These are phyloP conservation scores for Gymnoscopelus braueri DNA, from an alignment of 2,797 vertebrate species.

Conservation along the genomic window DNA sequence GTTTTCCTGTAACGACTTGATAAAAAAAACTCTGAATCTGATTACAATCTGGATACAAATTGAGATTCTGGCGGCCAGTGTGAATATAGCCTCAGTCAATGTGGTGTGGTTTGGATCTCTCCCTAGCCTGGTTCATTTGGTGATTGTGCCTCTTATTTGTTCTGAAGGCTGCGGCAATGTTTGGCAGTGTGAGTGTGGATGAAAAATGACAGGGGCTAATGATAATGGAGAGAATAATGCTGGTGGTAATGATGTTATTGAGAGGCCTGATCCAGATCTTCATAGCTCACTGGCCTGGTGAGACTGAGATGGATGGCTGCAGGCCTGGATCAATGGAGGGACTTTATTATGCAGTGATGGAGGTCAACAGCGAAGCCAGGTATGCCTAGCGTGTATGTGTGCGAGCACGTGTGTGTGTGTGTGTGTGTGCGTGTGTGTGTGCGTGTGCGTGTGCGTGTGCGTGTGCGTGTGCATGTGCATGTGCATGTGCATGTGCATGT, in stretches of 20 bases:
- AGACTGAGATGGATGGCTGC: slow-evolving; percentile 74
- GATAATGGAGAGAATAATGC: slow-evolving; percentile 28
- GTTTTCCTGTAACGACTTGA: no score
- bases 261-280: slow-evolving; percentile 46
- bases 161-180: slow-evolving; percentile 7
- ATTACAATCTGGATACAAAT: no score
- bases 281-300: slow-evolving; percentile 47
- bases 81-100: no score
- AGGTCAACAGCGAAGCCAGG: slow-evolving; percentile 64
- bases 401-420: neutral
- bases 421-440: no score
- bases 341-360: slow-evolving; percentile 80
- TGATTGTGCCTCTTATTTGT: neutral
- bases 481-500: no score
- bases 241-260: slow-evolving; percentile 42
- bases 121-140: neutral
- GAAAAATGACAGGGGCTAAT: slow-evolving; percentile 11
- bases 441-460: no score
- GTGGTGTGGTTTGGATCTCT: no score
- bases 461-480: no score
- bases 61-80: no score
- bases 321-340: slow-evolving; percentile 74
- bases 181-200: slow-evolving; percentile 11
- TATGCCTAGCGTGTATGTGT: slow-evolving; percentile 20
- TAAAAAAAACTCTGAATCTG: no score